Evolutionary conservation across 2,888 invertebrate genomes (phyloP).

Genomic region (Conops quadrifasciatus): DNA sequence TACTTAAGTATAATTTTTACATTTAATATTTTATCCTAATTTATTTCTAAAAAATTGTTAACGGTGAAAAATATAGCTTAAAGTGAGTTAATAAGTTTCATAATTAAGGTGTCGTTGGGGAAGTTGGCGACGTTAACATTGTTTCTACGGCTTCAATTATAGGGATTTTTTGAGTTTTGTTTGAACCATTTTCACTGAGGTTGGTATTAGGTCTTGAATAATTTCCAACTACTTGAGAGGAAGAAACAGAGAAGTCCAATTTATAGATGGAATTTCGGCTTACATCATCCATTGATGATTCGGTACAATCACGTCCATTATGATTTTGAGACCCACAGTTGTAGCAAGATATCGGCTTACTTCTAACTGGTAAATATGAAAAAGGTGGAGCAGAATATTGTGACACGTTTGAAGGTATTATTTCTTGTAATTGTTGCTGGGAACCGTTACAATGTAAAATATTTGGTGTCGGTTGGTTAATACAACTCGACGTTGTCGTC

Average conservation of each 20-base stretch:
- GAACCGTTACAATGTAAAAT: slow-evolving; percentile 37
- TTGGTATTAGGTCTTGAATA: slow-evolving; percentile 8
- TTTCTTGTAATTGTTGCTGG: slow-evolving; percentile 52
- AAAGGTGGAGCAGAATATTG: slow-evolving; percentile 51
- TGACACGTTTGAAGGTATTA: slow-evolving; percentile 52
- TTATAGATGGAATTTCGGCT: slow-evolving; percentile 77
- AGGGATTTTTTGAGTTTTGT: slow-evolving; percentile 9
- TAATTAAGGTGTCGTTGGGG: slow-evolving; percentile 2
- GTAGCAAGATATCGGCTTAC: slow-evolving; percentile 75
- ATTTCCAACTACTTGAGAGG: slow-evolving; percentile 29
- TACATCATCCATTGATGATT: slow-evolving; percentile 92
- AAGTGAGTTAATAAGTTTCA: too few species aligned
- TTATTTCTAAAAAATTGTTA: too few species aligned
- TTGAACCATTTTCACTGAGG: slow-evolving; percentile 10
- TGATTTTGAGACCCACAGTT: slow-evolving; percentile 91
- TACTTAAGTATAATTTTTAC: too few species aligned
- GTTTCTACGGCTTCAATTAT: slow-evolving; percentile 3
- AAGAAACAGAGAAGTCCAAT: slow-evolving; percentile 68
- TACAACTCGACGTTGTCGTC: slow-evolving; percentile 42
- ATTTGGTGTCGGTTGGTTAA: slow-evolving; percentile 11
- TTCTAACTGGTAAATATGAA: slow-evolving; percentile 48
- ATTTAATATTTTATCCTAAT: too few species aligned
- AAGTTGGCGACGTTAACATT: not conserved
- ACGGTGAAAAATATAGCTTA: too few species aligned
- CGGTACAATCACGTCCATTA: slow-evolving; percentile 85